Evolutionary conservation across 2,888 invertebrate species (phyloP), one percentile per base, ranked within the genome.

Genomic region (Tetropium fuscum): DNA sequence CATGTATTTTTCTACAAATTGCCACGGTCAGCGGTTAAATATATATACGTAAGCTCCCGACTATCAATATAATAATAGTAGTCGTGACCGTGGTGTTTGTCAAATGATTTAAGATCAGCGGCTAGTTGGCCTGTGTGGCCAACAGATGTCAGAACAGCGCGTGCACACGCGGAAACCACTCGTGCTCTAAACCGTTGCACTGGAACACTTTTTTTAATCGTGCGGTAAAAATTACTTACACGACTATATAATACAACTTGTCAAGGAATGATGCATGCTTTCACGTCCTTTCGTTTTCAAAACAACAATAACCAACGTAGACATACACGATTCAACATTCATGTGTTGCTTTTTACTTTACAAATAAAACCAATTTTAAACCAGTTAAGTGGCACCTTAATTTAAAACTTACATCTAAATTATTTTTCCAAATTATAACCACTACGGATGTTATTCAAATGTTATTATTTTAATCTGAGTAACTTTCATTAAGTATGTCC

Each of bases 131-230:
- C 51, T 38, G 51, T 51, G 51, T 51, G 51, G 51, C 51, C 51
- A 40, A 51, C 51, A 51, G 51, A 51, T 51, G 51, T 51, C 51
- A 51, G 51, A 51, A 18, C 51, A 51, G 40, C 40, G 40, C 25
- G 51, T 27, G 40, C 40, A 40, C 51, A 40, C 36, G 34, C 48
- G 27, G 40, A 51, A 40, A 27, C 19, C 27, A 27, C 38, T 51
- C 51, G 51, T 51, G 40, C 51, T 51, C 10, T 27, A 18, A 40
- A 38, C 51, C 40, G 51, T 51, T 40, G 40, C 51, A 27, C 11
- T 19, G 51, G 16, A 51, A 51, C 51, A 40, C 51, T 51, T 51
- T 51, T 51, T 40, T 51, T 27, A 22, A 51, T 40, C 51, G 27
- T 16, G 51, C 25, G 22, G 27, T 51, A 51, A 38, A 51, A 40